These are phyloP conservation scores for Schrankia costaestrigalis DNA, from an alignment of 2,888 invertebrate species.

Conservation along the genomic window DNA sequence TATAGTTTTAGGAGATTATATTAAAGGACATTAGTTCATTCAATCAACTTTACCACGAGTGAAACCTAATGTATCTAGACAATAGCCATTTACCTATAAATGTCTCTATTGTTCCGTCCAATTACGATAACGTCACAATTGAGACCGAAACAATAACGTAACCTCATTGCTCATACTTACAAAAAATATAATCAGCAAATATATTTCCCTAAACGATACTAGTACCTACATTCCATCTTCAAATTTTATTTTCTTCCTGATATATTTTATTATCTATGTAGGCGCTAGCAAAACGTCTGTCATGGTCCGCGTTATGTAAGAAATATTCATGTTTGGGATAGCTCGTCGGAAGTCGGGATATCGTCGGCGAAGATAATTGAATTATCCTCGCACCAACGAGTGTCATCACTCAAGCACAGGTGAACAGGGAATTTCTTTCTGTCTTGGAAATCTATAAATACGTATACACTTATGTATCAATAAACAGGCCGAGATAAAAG, in stretches of 20 bases:
- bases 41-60: no score
- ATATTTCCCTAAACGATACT: constrained; percentile 11
- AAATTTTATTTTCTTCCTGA: constrained; percentile 20
- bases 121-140: no score
- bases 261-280: constrained; percentile 36
- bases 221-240: constrained; percentile 15
- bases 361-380: constrained; percentile 45
- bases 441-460: background rate
- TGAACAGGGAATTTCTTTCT: constrained; percentile 20
- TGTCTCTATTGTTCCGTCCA: no score
- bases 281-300: constrained; percentile 34
- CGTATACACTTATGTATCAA: no score
- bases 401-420: constrained; percentile 58
- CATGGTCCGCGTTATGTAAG: constrained; percentile 36
- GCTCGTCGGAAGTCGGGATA: constrained; percentile 15
- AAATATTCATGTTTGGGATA: constrained; percentile 34
- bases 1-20: no score
- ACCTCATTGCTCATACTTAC: no score
- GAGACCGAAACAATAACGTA: no score
- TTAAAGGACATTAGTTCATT: no score
- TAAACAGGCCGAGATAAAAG: no score
- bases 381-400: constrained; percentile 45
- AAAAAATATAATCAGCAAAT: no score
- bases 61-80: no score
- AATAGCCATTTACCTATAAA: no score